Base-by-base conservation (phyloP, 2,113 vertebrate genomes). In the Thalassoma bifasciatum region DNA sequence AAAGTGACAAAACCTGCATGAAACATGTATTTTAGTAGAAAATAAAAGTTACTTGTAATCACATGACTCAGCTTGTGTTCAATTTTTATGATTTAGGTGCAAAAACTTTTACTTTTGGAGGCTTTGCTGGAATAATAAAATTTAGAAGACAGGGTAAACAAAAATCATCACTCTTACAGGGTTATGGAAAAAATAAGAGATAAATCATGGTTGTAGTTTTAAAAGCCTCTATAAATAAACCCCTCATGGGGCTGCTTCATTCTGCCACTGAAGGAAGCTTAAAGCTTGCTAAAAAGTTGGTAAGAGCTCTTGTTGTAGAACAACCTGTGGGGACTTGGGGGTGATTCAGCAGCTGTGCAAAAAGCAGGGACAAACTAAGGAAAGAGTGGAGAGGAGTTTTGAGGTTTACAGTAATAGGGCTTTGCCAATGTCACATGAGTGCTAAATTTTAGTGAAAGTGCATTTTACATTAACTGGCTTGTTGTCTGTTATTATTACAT, bases 1-100 rank as follows among this genome's bases (percentile, higher is more conserved):
- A 85, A 89, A 85, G 76, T 91, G 87, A 87, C 56, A 73, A 81
- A 82, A 80, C 63, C 60, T 90, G 90, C 90, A 92, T 89, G 88
- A 85, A 77, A 87, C 52, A 21, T 83, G 79, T 87, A 77, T 92
- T 90, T 89, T 90, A 86, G 78, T 88, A 87, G 76, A 90, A 89
- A 92, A 90, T 92, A 90, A 89, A 92, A 81, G 58, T 65, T 71
- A 82, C 62, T 21, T 86, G 87, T 86, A 74, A 86, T 72, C 50
- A 74, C n/a, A 11, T 12, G 17, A 57, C 38, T 61, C 38, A 4
- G 42, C 23, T 58, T 51, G 57, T 61, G 24, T 69, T 65, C 22
- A 16, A 2, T 54, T 49, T 3, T 30, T 13, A 37, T 22, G 13
- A 1, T 36, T 22, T 36, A 40, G 42, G 59, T 50, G 44, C 19